Evolutionary conservation across 1,140 invertebrate genomes (phyloP).

Genomic region (Grapholita molesta): DNA sequence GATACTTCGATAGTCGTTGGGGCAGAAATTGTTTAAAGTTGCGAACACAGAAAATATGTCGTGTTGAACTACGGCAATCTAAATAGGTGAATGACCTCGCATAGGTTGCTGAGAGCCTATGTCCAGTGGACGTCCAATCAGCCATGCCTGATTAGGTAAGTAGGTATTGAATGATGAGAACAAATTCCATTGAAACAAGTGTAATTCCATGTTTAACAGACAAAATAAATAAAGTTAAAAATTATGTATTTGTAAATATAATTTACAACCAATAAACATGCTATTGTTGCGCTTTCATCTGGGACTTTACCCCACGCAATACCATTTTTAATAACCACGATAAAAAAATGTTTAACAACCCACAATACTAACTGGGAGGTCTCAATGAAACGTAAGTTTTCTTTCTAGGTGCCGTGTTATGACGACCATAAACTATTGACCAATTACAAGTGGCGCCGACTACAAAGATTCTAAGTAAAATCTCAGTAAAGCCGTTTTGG

Average conservation of each 20-base stretch:
- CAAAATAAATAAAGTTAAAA: not conserved
- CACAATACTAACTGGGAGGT: not conserved
- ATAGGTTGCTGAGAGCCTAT: too few relatives aligned
- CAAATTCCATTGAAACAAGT: too few relatives aligned
- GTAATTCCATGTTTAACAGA: too few relatives aligned
- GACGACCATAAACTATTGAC: not conserved
- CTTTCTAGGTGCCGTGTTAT: not conserved
- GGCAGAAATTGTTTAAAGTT: too few relatives aligned
- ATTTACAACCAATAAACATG: not conserved
- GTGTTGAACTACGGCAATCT: too few relatives aligned
- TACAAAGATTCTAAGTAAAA: not conserved
- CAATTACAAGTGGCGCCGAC: not conserved
- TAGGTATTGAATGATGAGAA: too few relatives aligned
- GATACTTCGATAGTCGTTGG: too few relatives aligned
- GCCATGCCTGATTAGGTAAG: too few relatives aligned
- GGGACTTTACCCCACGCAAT: constrained; percentile 5
- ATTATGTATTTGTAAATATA: not conserved
- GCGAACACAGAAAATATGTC: too few relatives aligned
- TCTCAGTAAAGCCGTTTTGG: not conserved
- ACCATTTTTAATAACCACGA: not conserved
- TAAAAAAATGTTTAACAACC: not conserved
- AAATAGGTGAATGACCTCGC: too few relatives aligned
- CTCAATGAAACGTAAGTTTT: not conserved
- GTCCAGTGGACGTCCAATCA: too few relatives aligned
- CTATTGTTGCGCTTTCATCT: not conserved